These are phyloP conservation scores for Eristalinus sepulchralis DNA, from an alignment of 2,888 invertebrate genomes.

Conservation along the genomic window DNA sequence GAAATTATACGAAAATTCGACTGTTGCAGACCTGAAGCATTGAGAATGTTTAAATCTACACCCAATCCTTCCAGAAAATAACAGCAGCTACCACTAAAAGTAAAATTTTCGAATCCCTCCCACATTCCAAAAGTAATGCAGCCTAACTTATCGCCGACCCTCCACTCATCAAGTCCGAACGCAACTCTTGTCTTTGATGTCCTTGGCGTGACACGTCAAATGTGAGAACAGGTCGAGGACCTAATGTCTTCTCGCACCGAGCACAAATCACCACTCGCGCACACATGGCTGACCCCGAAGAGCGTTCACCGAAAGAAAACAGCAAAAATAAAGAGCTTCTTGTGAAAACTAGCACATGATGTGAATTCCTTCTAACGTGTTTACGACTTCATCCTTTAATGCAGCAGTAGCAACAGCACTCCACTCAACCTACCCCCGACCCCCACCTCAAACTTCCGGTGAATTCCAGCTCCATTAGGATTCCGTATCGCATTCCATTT, in stretches of 20 bases:
- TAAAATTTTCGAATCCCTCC: too few species aligned
- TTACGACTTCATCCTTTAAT: conserved; percentile 53
- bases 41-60: too few species aligned
- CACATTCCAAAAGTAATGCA: not conserved
- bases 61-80: too few species aligned
- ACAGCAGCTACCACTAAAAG: too few species aligned
- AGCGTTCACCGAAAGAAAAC: not conserved
- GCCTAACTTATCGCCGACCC: not conserved
- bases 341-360: conserved; percentile 67
- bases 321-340: conserved; percentile 39
- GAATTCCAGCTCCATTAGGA: conserved; percentile 63
- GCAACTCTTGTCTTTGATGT: not conserved
- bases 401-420: conserved; percentile 35
- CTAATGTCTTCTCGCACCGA: not conserved
- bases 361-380: conserved; percentile 50
- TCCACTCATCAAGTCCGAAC: not conserved
- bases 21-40: too few species aligned
- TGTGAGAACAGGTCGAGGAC: not conserved
- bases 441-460: conserved; percentile 42
- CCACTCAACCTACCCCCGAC: not conserved
- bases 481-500: conserved; percentile 57
- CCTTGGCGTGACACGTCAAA: not conserved
- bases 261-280: not conserved
- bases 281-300: not conserved
- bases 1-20: too few species aligned